Evolutionary conservation across 2,113 vertebrate species (phyloP).

Genomic region (Amia ocellicauda): DNA sequence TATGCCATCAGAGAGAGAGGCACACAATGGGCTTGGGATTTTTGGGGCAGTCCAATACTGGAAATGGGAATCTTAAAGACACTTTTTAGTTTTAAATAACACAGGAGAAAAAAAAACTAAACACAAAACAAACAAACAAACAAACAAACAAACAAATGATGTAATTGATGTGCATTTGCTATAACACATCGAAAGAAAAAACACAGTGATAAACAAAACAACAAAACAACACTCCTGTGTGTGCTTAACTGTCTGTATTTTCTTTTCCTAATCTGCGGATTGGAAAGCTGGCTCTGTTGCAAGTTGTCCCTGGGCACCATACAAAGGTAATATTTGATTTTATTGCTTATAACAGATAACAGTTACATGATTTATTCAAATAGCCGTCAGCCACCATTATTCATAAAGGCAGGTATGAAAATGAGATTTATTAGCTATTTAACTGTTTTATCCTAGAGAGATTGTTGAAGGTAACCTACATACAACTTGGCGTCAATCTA

Average conservation of each 20-base stretch:
- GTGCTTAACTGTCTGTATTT: background rate
- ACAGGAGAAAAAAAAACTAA: too few relatives aligned
- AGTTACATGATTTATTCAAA: conserved; percentile 14
- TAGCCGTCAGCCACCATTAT: conserved; percentile 10
- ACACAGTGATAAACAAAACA: too few relatives aligned
- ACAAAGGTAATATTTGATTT: conserved; percentile 11
- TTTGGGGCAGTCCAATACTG: background rate
- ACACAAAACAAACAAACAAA: too few relatives aligned
- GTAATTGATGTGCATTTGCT: too few relatives aligned
- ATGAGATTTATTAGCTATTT: conserved; percentile 2
- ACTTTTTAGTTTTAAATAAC: too few relatives aligned
- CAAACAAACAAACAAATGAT: too few relatives aligned
- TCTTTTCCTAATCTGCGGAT: background rate
- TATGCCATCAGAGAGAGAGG: background rate
- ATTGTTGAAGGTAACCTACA: conserved; percentile 10
- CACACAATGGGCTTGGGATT: background rate
- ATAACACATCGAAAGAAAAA: too few relatives aligned
- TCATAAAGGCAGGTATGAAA: conserved; percentile 5
- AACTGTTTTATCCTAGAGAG: background rate
- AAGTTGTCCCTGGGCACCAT: conserved; percentile 4
- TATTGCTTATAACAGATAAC: conserved; percentile 16
- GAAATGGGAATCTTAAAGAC: too few relatives aligned
- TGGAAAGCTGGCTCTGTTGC: conserved; percentile 6
- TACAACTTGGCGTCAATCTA: background rate
- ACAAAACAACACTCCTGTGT: background rate